Evolutionary conservation across 2,888 invertebrate species (phyloP).

Genomic region (Loripinus fragilis): DNA sequence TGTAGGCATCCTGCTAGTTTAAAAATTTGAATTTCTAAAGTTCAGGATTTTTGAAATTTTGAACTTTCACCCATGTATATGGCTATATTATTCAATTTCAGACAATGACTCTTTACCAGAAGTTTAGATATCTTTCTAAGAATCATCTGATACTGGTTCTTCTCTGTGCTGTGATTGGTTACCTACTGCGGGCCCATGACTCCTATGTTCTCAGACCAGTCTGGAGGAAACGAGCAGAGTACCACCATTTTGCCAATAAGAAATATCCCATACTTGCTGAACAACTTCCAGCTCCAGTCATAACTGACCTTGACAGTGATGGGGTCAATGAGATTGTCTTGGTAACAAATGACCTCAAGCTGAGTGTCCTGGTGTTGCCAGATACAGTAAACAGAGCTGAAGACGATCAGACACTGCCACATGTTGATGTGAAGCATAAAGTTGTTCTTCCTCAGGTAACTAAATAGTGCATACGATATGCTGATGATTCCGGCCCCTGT

Average conservation of each 20-base stretch:
- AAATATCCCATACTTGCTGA: constrained; percentile 70
- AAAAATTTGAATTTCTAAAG: too few relatives aligned
- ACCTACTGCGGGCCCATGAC: constrained; percentile 77
- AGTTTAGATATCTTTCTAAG: constrained; percentile 45
- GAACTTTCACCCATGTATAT: too few relatives aligned
- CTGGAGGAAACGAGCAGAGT: constrained; percentile 77
- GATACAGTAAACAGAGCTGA: constrained; percentile 60
- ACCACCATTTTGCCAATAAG: constrained; percentile 72
- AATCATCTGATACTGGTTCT: constrained; percentile 72
- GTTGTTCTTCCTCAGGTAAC: constrained; percentile 60
- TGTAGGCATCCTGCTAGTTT: too few relatives aligned
- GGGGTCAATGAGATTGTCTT: constrained; percentile 80
- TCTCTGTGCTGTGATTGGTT: constrained; percentile 76
- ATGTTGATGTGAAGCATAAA: constrained; percentile 76
- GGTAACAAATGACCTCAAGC: constrained; percentile 74
- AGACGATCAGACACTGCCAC: constrained; percentile 74
- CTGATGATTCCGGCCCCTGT: too few relatives aligned
- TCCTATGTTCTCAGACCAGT: constrained; percentile 76
- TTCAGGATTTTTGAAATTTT: too few relatives aligned
- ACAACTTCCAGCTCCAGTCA: constrained; percentile 74
- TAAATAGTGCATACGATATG: too few relatives aligned
- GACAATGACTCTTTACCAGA: constrained; percentile 35
- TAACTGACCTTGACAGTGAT: constrained; percentile 80
- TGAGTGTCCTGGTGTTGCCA: constrained; percentile 75
- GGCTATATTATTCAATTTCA: background rate